These are phyloP conservation scores for Zaprionus ghesquierei DNA, from an alignment of 1,140 invertebrate genomes.

Conservation along the genomic window DNA sequence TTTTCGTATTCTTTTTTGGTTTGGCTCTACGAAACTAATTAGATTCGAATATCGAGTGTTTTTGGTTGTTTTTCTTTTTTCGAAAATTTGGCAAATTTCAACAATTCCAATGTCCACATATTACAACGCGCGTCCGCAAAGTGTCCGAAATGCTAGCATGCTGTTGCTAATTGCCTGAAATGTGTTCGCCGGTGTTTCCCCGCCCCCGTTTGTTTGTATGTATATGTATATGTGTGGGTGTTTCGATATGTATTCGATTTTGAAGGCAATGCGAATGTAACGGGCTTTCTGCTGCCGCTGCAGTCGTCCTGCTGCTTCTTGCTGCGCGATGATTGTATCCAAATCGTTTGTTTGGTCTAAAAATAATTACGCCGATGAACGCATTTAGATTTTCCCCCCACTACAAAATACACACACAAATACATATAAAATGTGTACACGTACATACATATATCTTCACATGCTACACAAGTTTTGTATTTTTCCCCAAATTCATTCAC, in stretches of 20 bases:
- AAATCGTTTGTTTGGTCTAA: slow-evolving; percentile 76
- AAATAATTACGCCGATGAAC: slow-evolving; percentile 72
- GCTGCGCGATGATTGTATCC: slow-evolving; percentile 55
- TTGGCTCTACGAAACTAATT: slow-evolving; percentile 39
- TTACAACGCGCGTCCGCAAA: slow-evolving; percentile 62
- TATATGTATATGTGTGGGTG: not conserved
- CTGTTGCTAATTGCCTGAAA: slow-evolving; percentile 77
- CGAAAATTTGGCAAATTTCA: slow-evolving; percentile 61
- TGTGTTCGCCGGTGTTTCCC: slow-evolving; percentile 38
- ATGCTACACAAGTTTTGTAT: slow-evolving; percentile 26
- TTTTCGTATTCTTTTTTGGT: slow-evolving; percentile 15
- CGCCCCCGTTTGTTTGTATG: not conserved
- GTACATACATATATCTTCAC: slow-evolving; percentile 26
- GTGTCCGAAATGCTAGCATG: slow-evolving; percentile 66
- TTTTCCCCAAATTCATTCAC: slow-evolving; percentile 59
- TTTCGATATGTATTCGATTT: slow-evolving; percentile 9
- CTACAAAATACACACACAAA: slow-evolving; percentile 26
- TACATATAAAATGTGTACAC: slow-evolving; percentile 1
- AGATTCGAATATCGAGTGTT: slow-evolving; percentile 33
- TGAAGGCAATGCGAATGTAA: slow-evolving; percentile 56
- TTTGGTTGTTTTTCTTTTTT: slow-evolving; percentile 16
- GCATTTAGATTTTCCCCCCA: slow-evolving; percentile 65
- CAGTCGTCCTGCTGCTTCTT: slow-evolving; percentile 23
- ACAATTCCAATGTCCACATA: slow-evolving; percentile 71
- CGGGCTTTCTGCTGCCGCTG: slow-evolving; percentile 40